A percentile compares a stretch with the other conserved stretches of the same genome.
These are phyloP conservation scores for Leptoteleia sp. DNA, from an alignment of 1,140 invertebrate genomes.

Conservation along the genomic window DNA sequence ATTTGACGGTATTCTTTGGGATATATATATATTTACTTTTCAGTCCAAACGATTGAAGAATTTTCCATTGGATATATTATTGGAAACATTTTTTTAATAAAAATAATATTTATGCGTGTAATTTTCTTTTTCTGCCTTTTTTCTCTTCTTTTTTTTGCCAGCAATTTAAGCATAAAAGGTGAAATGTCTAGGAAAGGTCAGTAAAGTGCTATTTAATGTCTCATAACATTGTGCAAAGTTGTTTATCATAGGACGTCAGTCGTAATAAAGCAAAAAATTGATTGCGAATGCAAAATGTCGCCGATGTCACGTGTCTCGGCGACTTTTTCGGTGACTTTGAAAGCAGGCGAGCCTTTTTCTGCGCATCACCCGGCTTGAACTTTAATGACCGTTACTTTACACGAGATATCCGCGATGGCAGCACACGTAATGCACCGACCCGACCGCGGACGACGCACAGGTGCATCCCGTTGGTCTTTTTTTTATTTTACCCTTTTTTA, in stretches of 20 bases:
- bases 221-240: slow-evolving; percentile 11
- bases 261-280: not conserved
- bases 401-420: slow-evolving; percentile 22
- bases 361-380: slow-evolving; percentile 27
- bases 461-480: slow-evolving; percentile 4
- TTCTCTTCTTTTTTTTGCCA: no score
- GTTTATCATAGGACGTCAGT: slow-evolving; percentile 25
- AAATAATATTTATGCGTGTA: no score
- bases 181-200: no score
- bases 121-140: no score
- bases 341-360: slow-evolving; percentile 28
- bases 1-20: no score
- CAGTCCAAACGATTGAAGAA: no score
- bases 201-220: slow-evolving; percentile 29
- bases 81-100: no score
- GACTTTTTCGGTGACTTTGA: slow-evolving; percentile 24
- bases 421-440: slow-evolving; percentile 24
- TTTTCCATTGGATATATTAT: no score
- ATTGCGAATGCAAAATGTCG: slow-evolving; percentile 11
- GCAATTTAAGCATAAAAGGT: no score
- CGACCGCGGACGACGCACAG: slow-evolving; percentile 29
- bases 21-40: no score
- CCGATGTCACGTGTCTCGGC: slow-evolving; percentile 12
- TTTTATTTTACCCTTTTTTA: no score
- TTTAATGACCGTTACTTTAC: slow-evolving; percentile 47